Percentiles rank a stretch among this genome's conserved stretches.
Evolutionary conservation across 2,113 vertebrate genomes (phyloP).

Genomic region (Ptyas mucosa): DNA sequence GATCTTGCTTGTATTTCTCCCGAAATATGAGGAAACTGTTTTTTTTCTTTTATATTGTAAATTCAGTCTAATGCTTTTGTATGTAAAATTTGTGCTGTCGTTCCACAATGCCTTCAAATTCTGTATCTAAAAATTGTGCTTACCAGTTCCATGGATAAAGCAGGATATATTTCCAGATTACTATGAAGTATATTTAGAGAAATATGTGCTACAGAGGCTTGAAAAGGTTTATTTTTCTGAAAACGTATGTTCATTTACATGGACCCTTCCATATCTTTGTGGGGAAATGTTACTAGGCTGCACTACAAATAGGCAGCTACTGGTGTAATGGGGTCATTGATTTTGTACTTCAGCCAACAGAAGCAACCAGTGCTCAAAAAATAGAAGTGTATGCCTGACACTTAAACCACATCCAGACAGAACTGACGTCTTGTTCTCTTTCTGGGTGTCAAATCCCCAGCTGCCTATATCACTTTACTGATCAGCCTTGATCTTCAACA

Average conservation of each 20-base stretch:
- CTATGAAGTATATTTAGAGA: not conserved
- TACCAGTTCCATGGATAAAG: not conserved
- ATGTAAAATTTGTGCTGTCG: not conserved
- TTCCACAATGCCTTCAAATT: not conserved
- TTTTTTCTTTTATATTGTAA: too few relatives aligned
- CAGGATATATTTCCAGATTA: not conserved
- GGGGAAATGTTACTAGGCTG: not conserved
- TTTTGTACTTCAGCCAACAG: not conserved
- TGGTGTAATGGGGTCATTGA: not conserved
- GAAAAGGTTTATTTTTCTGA: not conserved
- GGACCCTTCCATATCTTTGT: not conserved
- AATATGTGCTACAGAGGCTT: not conserved
- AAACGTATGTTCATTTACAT: not conserved
- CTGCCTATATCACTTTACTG: not conserved
- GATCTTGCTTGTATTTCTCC: not conserved
- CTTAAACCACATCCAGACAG: not conserved
- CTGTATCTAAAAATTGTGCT: not conserved
- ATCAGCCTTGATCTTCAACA: not conserved
- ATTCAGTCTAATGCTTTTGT: not conserved
- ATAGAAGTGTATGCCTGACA: not conserved
- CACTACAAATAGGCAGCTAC: not conserved
- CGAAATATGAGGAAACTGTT: not conserved
- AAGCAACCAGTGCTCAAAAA: not conserved
- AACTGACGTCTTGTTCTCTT: not conserved
- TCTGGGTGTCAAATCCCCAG: not conserved